phyloP scores from a whole-genome alignment of 2,888 invertebrate species.

The Serripes groenlandicus region DNA sequence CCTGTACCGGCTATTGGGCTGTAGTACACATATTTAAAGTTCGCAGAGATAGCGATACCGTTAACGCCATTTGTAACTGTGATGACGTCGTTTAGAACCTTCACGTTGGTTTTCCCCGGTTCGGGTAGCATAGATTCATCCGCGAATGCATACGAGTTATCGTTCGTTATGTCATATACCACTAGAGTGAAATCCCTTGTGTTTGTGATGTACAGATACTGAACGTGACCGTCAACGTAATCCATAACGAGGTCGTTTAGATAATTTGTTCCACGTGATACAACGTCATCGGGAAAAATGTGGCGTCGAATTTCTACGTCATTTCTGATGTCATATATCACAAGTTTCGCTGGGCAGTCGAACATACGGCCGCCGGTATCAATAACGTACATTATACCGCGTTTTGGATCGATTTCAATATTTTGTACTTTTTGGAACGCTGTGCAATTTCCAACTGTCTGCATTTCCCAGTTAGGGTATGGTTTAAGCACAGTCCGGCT shows the following conservation, averaged over 20 bases:
- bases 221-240: constrained; percentile 73
- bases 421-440: constrained; percentile 80
- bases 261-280: constrained; percentile 68
- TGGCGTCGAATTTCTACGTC: constrained; percentile 66
- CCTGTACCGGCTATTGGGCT: constrained; percentile 72
- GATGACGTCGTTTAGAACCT: constrained; percentile 53
- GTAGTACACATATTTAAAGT: constrained; percentile 76
- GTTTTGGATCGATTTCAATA: constrained; percentile 80
- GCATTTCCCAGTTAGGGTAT: constrained; percentile 76
- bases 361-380: constrained; percentile 70
- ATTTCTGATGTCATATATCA: constrained; percentile 73
- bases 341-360: constrained; percentile 78
- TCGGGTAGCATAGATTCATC: constrained; percentile 70
- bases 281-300: constrained; percentile 73
- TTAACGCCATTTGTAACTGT: constrained; percentile 69
- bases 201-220: constrained; percentile 78
- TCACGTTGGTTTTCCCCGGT: constrained; percentile 59
- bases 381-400: constrained; percentile 78
- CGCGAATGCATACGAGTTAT: constrained; percentile 68
- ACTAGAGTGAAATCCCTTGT: constrained; percentile 70
- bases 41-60: constrained; percentile 79
- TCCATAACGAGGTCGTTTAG: constrained; percentile 79
- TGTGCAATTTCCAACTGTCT: constrained; percentile 75
- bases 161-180: constrained; percentile 71
- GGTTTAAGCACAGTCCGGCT: constrained; percentile 71